Conservation (phyloP, 2,113 vertebrate genomes). For the Tragelaphus imberbis region DNA sequence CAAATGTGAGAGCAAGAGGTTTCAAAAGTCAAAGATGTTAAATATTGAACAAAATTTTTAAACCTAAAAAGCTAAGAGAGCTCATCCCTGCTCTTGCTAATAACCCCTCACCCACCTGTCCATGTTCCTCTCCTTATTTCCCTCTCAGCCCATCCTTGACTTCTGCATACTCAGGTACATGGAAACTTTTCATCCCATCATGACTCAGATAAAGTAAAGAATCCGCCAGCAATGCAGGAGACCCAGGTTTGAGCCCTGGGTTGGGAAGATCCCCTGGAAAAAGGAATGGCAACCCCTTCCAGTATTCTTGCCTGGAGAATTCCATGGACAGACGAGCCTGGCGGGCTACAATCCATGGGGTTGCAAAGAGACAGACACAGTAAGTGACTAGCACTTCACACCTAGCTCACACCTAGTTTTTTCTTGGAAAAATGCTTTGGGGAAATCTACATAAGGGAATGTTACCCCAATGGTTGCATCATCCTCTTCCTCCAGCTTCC, state of each 20-base stretch:
- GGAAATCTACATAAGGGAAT: background rate
- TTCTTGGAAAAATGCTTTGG: background rate
- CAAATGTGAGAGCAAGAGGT: background rate
- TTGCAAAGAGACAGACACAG: background rate
- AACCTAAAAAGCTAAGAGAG: background rate
- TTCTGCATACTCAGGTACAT: background rate
- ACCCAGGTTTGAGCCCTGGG: background rate
- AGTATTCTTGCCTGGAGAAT: background rate
- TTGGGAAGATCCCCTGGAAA: background rate
- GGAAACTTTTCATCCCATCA: background rate
- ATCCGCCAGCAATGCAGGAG: accelerated
- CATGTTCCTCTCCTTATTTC: background rate
- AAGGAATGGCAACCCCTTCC: background rate
- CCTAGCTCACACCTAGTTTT: background rate
- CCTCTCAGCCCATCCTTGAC: background rate
- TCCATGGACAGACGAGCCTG: background rate
- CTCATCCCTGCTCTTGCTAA: background rate
- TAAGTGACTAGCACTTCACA: background rate
- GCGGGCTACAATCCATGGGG: accelerated
- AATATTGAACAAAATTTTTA: background rate
- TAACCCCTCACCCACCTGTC: background rate
- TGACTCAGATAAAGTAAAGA: background rate
- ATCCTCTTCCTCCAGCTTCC: background rate
- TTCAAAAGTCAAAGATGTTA: background rate
- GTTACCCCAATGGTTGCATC: accelerated